A percentile compares a stretch with the other conserved stretches of the same genome.
Conservation (phyloP, 2,113 vertebrate genomes). For the Eira barbara region DNA sequence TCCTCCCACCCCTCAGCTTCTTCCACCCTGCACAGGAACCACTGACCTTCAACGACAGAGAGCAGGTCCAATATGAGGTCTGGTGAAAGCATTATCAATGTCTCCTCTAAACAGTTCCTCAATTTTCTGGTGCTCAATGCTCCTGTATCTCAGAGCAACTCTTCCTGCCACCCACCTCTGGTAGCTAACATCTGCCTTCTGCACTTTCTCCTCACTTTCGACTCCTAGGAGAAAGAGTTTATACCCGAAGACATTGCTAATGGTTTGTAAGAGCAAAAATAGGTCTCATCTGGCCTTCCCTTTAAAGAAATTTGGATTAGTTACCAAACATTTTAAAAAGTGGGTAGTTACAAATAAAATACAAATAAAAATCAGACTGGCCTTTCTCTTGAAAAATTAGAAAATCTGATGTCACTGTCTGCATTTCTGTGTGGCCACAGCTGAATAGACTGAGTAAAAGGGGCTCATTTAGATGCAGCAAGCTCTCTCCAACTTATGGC, state of each 20-base stretch:
- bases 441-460: not conserved
- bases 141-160: not conserved
- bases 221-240: not conserved
- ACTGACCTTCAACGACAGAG: not conserved
- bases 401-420: not conserved
- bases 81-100: not conserved
- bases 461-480: not conserved
- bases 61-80: not conserved
- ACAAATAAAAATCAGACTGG: conserved; percentile 47
- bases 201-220: not conserved
- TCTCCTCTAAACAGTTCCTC: not conserved
- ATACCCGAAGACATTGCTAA: not conserved
- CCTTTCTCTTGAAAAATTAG: conserved; percentile 27
- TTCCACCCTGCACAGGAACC: not conserved
- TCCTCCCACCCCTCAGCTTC: not conserved
- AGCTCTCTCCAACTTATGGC: not conserved
- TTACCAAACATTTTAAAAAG: not conserved
- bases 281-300: not conserved
- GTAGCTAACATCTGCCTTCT: not conserved
- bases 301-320: not conserved
- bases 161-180: not conserved
- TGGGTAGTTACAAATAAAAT: conserved; percentile 1
- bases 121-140: not conserved
- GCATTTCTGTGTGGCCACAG: not conserved
- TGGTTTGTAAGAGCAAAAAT: not conserved